A percentile compares a stretch with the other conserved stretches of the same genome.
Evolutionary conservation across 2,888 invertebrate genomes (phyloP).

Genomic region (Pollenia angustigena): DNA sequence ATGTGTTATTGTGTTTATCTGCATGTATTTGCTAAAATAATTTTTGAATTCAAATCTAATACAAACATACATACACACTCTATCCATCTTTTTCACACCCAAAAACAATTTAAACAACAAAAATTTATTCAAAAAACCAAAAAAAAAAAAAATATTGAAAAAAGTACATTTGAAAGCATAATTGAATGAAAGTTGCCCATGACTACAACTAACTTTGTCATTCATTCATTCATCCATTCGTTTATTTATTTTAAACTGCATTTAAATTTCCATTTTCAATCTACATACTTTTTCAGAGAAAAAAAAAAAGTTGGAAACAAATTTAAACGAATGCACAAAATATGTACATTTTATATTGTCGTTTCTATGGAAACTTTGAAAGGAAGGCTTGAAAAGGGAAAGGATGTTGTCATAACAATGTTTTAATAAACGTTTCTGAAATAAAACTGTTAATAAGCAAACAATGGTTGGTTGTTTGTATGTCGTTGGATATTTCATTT

Average conservation of each 20-base stretch:
- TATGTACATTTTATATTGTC: neutral
- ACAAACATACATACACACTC: neutral
- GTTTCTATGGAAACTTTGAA: neutral
- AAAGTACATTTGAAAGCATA: constrained; percentile 3
- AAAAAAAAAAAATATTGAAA: neutral
- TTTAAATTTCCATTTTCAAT: constrained; percentile 17
- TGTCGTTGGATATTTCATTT: neutral
- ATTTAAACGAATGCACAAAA: constrained; percentile 15
- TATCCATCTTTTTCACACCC: neutral
- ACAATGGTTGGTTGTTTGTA: neutral
- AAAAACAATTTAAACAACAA: constrained; percentile 2
- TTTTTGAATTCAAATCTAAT: constrained; percentile 19
- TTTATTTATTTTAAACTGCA: constrained; percentile 18
- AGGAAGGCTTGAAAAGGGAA: neutral
- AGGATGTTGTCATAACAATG: neutral
- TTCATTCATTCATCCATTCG: neutral
- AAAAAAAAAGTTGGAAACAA: neutral
- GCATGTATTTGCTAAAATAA: neutral
- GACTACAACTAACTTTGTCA: neutral
- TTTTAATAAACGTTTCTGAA: neutral
- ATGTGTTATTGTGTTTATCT: neutral
- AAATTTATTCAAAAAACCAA: neutral
- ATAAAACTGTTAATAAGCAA: neutral
- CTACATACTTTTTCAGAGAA: neutral
- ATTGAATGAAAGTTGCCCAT: constrained; percentile 33